These are phyloP conservation scores for Steromphala cineraria DNA, from an alignment of 2,888 invertebrate genomes.

Conservation along the genomic window DNA sequence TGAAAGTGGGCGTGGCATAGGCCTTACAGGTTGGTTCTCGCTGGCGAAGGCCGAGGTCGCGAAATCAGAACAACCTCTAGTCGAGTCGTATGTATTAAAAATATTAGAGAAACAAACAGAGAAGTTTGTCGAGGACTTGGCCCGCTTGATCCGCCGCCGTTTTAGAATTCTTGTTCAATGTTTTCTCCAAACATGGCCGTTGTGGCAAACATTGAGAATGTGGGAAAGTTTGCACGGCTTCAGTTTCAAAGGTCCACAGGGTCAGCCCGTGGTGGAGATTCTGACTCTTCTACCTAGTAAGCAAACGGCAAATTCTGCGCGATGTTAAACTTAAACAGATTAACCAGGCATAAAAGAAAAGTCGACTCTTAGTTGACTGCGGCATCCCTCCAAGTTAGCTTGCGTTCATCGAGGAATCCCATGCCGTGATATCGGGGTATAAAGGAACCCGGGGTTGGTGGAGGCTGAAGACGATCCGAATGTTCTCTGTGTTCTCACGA, in stretches of 20 bases:
- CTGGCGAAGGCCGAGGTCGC: not conserved
- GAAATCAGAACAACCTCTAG: not conserved
- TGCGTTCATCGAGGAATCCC: not conserved
- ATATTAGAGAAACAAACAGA: conserved; percentile 12
- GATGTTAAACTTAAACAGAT: conserved; percentile 17
- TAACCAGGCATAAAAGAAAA: conserved; percentile 12
- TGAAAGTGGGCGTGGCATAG: not conserved
- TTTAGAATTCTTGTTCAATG: not conserved
- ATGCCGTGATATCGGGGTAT: not conserved
- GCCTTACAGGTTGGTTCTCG: not conserved
- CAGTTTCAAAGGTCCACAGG: conserved; percentile 7
- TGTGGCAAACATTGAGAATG: not conserved
- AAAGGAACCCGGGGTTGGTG: not conserved
- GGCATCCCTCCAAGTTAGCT: not conserved
- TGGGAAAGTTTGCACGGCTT: conserved; percentile 4
- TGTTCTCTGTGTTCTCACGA: no score
- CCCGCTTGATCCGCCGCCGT: not conserved
- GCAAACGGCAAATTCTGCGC: conserved; percentile 11
- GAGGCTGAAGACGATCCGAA: no score
- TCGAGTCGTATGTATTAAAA: conserved; percentile 4
- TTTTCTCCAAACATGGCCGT: conserved; percentile 16
- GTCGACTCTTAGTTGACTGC: not conserved
- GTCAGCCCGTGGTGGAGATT: not conserved
- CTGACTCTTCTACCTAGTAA: not conserved
- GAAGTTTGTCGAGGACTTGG: conserved; percentile 6